A percentile compares a stretch with the other conserved stretches of the same genome.
phyloP scores from a whole-genome alignment of 2,888 invertebrate genomes.

The Drosophila buzzatii region DNA sequence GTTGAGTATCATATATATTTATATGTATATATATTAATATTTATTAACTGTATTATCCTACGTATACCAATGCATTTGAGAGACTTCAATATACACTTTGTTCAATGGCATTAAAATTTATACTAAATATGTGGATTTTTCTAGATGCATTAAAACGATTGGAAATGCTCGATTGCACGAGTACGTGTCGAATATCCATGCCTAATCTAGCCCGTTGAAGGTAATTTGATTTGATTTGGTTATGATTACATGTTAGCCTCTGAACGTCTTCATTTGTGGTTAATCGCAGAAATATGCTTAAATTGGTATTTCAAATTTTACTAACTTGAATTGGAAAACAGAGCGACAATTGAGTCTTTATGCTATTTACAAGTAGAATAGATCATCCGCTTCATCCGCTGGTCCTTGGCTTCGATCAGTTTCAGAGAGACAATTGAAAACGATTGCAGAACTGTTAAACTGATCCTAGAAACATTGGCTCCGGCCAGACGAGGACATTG shows the following conservation, averaged over 20 bases:
- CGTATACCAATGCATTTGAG: slow-evolving; percentile 42
- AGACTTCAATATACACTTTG: slow-evolving; percentile 31
- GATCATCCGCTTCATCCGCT: slow-evolving; percentile 59
- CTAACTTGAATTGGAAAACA: slow-evolving; percentile 51
- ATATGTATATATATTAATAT: slow-evolving; percentile 15
- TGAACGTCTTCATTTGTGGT: slow-evolving; percentile 40
- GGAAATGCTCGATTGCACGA: slow-evolving; percentile 24
- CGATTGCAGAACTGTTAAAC: slow-evolving; percentile 7
- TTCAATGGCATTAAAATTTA: slow-evolving; percentile 54
- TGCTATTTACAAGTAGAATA: slow-evolving; percentile 82
- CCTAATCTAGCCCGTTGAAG: slow-evolving; percentile 15
- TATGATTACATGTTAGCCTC: slow-evolving; percentile 55
- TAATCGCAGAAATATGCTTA: slow-evolving; percentile 52
- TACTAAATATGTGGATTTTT: slow-evolving; percentile 49
- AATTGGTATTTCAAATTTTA: slow-evolving; percentile 44
- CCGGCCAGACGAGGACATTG: slow-evolving; percentile 77
- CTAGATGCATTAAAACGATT: slow-evolving; percentile 57
- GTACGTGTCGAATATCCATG: slow-evolving; percentile 5
- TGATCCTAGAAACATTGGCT: slow-evolving; percentile 84
- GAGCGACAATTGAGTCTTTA: slow-evolving; percentile 31
- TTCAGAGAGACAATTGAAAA: slow-evolving; percentile 15
- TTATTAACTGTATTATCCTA: slow-evolving; percentile 39
- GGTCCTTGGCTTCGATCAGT: slow-evolving; percentile 18
- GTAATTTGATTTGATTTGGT: slow-evolving; percentile 36
- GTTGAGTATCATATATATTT: slow-evolving; percentile 36